Conservation (phyloP, 2,888 invertebrate species). For the Netelia inedita region DNA sequence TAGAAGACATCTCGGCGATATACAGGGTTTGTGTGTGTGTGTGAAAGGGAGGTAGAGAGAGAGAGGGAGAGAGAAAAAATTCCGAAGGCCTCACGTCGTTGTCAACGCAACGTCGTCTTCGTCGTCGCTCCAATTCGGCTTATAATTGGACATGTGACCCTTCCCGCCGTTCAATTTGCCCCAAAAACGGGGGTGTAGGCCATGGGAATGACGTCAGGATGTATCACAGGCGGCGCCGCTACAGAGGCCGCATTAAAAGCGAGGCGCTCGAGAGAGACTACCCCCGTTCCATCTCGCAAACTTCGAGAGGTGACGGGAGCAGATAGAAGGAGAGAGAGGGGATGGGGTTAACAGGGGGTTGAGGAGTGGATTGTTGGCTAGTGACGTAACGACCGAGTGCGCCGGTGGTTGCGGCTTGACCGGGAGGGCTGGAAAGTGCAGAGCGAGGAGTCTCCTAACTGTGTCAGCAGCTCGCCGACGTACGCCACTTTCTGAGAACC, state of each 20-base stretch:
- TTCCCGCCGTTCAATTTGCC: slow-evolving; percentile 51
- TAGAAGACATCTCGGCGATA: neutral
- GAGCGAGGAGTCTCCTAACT: slow-evolving; percentile 29
- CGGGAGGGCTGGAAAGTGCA: slow-evolving; percentile 73
- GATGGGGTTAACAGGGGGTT: slow-evolving; percentile 34
- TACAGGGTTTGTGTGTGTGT: neutral
- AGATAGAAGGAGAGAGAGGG: slow-evolving; percentile 7
- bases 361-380: slow-evolving; percentile 75
- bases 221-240: neutral
- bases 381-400: slow-evolving; percentile 83
- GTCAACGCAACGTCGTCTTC: slow-evolving; percentile 10
- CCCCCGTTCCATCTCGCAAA: slow-evolving; percentile 14
- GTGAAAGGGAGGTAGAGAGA: neutral
- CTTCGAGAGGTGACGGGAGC: neutral
- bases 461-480: neutral
- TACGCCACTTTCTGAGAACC: neutral
- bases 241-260: slow-evolving; percentile 3
- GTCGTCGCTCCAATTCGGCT: slow-evolving; percentile 17
- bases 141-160: slow-evolving; percentile 52
- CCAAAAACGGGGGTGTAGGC: slow-evolving; percentile 49
- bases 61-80: neutral
- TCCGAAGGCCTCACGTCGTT: neutral
- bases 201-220: slow-evolving; percentile 51
- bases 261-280: slow-evolving; percentile 28
- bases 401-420: slow-evolving; percentile 85